Conservation (phyloP, 23 tunicate genomes). For the Aplidium turbinatum region DNA sequence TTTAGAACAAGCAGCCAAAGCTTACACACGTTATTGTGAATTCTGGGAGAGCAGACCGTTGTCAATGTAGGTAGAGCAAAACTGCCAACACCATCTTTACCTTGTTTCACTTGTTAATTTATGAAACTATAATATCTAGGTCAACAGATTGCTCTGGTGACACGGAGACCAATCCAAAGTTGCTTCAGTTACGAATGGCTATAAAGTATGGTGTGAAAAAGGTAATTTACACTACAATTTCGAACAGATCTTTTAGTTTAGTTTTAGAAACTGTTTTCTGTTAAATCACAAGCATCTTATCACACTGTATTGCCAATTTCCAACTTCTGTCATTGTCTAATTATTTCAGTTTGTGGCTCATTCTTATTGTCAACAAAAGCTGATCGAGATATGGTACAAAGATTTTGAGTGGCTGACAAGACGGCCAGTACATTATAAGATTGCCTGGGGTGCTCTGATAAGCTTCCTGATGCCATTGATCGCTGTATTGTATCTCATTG, state of each 20-base stretch:
- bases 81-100: no score
- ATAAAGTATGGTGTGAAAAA: conserved; percentile 84
- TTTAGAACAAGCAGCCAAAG: no score
- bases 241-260: no score
- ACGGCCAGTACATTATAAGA: conserved; percentile 43
- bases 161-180: conserved; percentile 35
- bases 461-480: conserved; percentile 70
- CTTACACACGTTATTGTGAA: no score
- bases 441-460: conserved; percentile 40
- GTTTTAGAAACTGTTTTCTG: no score
- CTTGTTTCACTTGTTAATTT: no score
- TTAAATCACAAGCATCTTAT: no score
- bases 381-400: conserved; percentile 77
- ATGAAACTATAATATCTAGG: background rate
- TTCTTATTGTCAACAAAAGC: conserved; percentile 93
- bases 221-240: no score
- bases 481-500: conserved; percentile 55
- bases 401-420: conserved; percentile 48
- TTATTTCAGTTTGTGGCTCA: conserved; percentile 90
- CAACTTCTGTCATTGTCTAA: background rate
- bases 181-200: conserved; percentile 68
- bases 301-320: background rate
- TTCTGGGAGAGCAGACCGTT: no score
- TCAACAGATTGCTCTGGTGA: conserved; percentile 30
- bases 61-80: no score